These are phyloP conservation scores for Agrilus planipennis DNA, from an alignment of 1,140 invertebrate genomes.

Conservation along the genomic window DNA sequence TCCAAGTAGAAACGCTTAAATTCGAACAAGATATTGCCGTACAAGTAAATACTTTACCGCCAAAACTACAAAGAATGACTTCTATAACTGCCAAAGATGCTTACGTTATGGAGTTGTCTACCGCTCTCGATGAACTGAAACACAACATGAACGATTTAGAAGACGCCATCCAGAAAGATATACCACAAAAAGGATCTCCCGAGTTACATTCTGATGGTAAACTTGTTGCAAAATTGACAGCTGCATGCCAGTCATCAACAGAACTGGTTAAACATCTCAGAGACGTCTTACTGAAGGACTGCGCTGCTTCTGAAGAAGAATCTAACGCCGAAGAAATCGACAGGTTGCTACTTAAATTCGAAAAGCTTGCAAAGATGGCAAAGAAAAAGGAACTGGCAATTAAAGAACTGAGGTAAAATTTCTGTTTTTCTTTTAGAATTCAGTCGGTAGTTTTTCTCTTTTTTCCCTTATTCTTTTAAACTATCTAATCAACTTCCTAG, in stretches of 20 bases:
- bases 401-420: constrained; percentile 52
- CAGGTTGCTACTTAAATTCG: constrained; percentile 51
- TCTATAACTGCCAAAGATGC: constrained; percentile 67
- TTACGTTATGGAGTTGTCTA: constrained; percentile 57
- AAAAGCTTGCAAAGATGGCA: constrained; percentile 54
- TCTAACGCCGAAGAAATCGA: constrained; percentile 53
- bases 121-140: constrained; percentile 51
- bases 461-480: too few relatives aligned
- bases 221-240: constrained; percentile 50
- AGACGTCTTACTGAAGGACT: constrained; percentile 58
- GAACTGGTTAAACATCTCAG: constrained; percentile 71
- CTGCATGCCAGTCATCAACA: constrained; percentile 56
- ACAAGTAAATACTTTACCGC: constrained; percentile 63
- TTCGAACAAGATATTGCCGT: constrained; percentile 63
- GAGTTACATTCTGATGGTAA: constrained; percentile 41
- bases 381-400: constrained; percentile 62
- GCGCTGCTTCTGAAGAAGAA: constrained; percentile 51
- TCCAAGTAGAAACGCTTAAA: constrained; percentile 60
- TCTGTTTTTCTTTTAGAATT: background rate
- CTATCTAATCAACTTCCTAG: too few relatives aligned
- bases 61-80: constrained; percentile 39
- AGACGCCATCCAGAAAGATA: constrained; percentile 37
- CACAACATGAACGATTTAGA: constrained; percentile 44
- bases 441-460: constrained; percentile 20
- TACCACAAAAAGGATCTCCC: constrained; percentile 39